Evolutionary conservation across 2,113 vertebrate genomes (phyloP), one percentile per base, ranked within the genome.

Genomic region (Melanostigma gelatinosum): DNA sequence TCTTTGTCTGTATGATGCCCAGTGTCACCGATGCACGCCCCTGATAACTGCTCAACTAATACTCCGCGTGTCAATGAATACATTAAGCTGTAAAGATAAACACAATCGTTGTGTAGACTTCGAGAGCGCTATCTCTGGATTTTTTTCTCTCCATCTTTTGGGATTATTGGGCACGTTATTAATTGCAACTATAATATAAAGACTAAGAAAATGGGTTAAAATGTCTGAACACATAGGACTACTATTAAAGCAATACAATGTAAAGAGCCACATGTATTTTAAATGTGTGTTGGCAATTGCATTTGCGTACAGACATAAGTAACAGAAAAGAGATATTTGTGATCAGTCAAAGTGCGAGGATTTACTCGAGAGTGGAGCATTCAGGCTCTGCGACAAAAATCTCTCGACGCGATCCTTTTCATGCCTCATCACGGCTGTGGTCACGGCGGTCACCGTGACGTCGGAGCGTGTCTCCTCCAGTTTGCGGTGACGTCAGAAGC

Each of bases 381-480:
- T 52, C 29, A 44, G 40, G 20, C 83, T 89, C 77, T 89, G 91
- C 92, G 92, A 90, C 91, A 90, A 90, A 91, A 83, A 72, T 44
- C 71, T 65, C 67, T 38, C 55, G 85, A 82, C 87, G 38, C 79
- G 75, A 50, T 82, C 74, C 74, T 52, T 67, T 67, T 66, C 82
- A 40, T 83, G 90, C 84, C 77, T 80, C 80, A 79, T 88, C 72
- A 54, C 22, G 68, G 64, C 72, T 29, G 78, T 65, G 82, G 73
- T 87, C 85, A 24, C 75, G 70, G 60, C 76, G 77, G 66, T 73
- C 83, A 60, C 52, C 72, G 62, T 93, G 92, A 93, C 93, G 94
- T 93, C 93, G 94, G 68, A 72, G 57, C 55, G 88, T 91, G 90
- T 92, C 84, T 89, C 88, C 87, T 81, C 66, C 74, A 82, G 84